Base-by-base conservation (phyloP, 2,113 vertebrate genomes). In the Hiodon tergisus region DNA sequence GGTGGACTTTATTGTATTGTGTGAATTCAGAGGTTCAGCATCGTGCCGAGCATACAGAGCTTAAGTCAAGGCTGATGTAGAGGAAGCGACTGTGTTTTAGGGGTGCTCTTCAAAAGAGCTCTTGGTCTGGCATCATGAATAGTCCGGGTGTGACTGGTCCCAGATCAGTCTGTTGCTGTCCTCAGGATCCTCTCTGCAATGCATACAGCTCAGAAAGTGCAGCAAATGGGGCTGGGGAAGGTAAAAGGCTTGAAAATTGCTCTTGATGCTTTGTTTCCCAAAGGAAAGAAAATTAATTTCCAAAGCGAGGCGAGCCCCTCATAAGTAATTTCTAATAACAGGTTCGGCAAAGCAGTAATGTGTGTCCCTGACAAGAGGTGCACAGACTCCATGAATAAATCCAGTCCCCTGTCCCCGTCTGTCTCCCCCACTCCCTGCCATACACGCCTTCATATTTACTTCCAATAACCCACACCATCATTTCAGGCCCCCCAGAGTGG, bases 251-350 rank as follows among this genome's bases (percentile, higher is more conserved):
- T 67, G 62, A 66, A 53, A 74, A 55, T 47, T 50, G 72, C 48
- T 17, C 52, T 5, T 13, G n/a, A 17, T n/a, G 8, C 7, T 66
- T 8, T 46, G 17, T 65, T 57, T 57, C 52, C 62, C 17, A 16
- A 17, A 5, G 14, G 48, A n/a, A 14, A 9, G n/a, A 13, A 52
- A 8, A 9, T 14, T 59, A 46, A 14, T 48, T 62, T 63, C 62
- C 51, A 6, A 6, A 48, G 31, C 51, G 66, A 63, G n/a, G 61
- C 51, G 51, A 31, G 65, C 62, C 52, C 53, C 4, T 67, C 73
- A 55, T 6, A 48, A 47, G 31, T 58, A 46, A 74, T 4, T 53
- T 74, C 67, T 73, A 61, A 63, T 73, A 53, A 72, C 47, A 73
- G 61, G 55, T 11, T 14, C 61, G 54, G 60, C 61, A 53, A 51